Evolutionary conservation across 2,888 invertebrate species (phyloP), one percentile per base, ranked within the genome.

Genomic region (Penaeus monodon): DNA sequence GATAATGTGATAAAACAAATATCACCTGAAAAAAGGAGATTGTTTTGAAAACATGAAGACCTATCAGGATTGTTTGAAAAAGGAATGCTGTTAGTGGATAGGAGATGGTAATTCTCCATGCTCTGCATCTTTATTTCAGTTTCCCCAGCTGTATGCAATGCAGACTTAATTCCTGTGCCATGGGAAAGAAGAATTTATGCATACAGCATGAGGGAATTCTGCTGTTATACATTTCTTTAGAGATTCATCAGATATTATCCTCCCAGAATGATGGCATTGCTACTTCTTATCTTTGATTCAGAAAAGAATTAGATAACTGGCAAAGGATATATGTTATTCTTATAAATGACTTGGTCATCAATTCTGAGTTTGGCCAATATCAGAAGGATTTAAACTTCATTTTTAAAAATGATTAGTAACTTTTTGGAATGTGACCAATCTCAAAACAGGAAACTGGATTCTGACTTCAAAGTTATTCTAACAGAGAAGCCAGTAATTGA

Each of bases 71-170:
- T 57, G 57, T 57, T 57, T 57, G 57, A 57, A 57, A 57, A 57
- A 14, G 17, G 57, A 57, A 57, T 57, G 57, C 57, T 57, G 57
- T 57, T 57, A 57, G 57, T 57, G 57, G 57, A 57, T 57, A 57
- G 17, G 57, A 57, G 57, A 57, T 57, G 14, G 57, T 57, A 57
- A 57, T 57, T 57, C 57, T 57, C 57, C 57, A 57, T 57, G 57
- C 57, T 57, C 57, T 57, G 57, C 57, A 57, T 57, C 57, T 57
- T 57, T 57, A 57, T 57, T 57, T 57, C 57, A 57, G 57, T 57
- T 57, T 57, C 57, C 57, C 78, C 85, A 85, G 63, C 79, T 85
- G 79, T 85, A 85, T 85, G 85, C 85, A 85, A 85, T 78, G 78
- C 38, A 64, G 70, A 79, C 24, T 38, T 38, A 76, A 24, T n/a